Evolutionary conservation across 2,797 vertebrate species (phyloP), one percentile per base, ranked within the genome.

Genomic region (Trachurus trachurus): DNA sequence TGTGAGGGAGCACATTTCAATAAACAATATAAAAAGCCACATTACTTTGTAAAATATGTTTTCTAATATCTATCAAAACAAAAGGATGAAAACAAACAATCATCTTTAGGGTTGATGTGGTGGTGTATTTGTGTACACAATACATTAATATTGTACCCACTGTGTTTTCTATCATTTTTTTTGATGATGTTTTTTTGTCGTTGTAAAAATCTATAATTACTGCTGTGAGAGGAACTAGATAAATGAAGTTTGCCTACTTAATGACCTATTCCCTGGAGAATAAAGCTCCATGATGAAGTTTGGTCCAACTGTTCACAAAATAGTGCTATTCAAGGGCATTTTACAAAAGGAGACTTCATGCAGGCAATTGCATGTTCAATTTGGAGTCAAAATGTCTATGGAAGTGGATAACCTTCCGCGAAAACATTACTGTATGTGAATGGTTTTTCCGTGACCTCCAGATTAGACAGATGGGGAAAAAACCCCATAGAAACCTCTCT

Each of bases 401-500:
- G 47, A 52, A 59, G 66, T 22, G 50, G 34, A 31, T 45, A 9
- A 74, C 37, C 45, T 11, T 49, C 21, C 16, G 9, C 58, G 19
- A 22, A 57, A 15, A 64, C n/a, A n/a, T n/a, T n/a, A n/a, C 47
- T 53, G 45, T 15, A 22, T 12, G 4, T 2, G 3, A 7, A 5
- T 54, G 21, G 22, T 26, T 54, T 22, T 15, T 26, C 26, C 26
- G 26, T 26, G 29, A 60, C 65, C 74, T 60, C 1, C 34, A 49
- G 44, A 81, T 83, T 40, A 78, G 40, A 82, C 45, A 45, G 10
- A 34, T 47, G 57, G 57, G 67, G 75, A 74, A 49, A 1, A 40
- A 64, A 62, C n/a, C n/a, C n/a, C 13, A 16, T 47, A 62, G 5
- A 74, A 40, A 21, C 9, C 50, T 26, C 13, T 37, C 26, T 26